Base-by-base conservation (phyloP, 2,113 vertebrate species). In the Actenoides lindsayi region DNA sequence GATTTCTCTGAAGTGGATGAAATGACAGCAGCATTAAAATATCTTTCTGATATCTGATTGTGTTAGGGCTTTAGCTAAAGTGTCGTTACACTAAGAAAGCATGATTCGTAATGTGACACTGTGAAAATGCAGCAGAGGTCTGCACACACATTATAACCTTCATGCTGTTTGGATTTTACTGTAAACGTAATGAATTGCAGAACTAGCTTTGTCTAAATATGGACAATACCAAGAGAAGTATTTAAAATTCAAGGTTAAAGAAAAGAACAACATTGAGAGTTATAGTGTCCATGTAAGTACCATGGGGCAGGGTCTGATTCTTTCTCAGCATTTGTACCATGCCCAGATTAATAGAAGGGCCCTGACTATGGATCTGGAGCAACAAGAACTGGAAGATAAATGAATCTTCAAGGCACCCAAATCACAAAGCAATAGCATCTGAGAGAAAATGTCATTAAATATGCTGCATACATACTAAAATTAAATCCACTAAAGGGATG, bases 401-500 rank as follows among this genome's bases (percentile, higher is more conserved):
- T 57, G 54, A 56, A 91, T 91, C 57, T 87, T 87, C 23, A 71
- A 71, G 44, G 50, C 16, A 68, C 41, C 11, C 63, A 89, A 89
- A 79, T 95, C 77, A 87, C 83, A 92, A 67, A 91, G 82, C 54
- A 91, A 77, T 89, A 60, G 65, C 24, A 77, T 71, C 42, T 89
- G 68, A 90, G 57, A 94, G 51, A 90, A 74, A 90, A 73, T 77
- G 20, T 56, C 74, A 95, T 92, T 83, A 93, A 97, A 74, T 8
- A 11, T 68, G 54, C 33, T 83, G 73, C 67, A 81, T 87, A 83
- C 28, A 18, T 63, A 48, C 30, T 62, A 74, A 87, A 89, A 90
- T 93, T 59, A 87, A 94, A 87, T 74, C 42, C 65, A 37, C 48
- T 92, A 16, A 83, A 54, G 59, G 23, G 27, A 53, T 94, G 63